These are phyloP conservation scores for Rhagium mordax DNA, from an alignment of 2,888 invertebrate genomes.

Conservation along the genomic window DNA sequence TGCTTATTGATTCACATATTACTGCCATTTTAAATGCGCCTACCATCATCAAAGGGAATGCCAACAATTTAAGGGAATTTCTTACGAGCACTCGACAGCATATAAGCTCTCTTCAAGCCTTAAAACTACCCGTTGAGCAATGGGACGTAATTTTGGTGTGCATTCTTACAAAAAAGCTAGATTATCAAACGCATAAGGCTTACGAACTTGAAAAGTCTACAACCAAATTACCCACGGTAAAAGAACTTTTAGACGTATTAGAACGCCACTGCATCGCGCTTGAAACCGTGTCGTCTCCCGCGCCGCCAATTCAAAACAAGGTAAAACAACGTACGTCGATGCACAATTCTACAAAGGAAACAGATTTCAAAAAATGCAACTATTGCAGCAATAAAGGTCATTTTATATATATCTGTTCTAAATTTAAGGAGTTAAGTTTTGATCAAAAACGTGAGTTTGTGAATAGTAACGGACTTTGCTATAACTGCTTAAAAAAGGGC, in stretches of 20 bases:
- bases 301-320: not conserved
- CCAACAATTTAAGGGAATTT: not conserved
- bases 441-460: constrained; percentile 18
- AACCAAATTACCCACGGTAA: constrained; percentile 1
- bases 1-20: not conserved
- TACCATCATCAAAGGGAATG: not conserved
- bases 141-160: constrained; percentile 9
- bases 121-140: not conserved
- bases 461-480: constrained; percentile 3
- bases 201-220: constrained; percentile 3
- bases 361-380: not conserved
- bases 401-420: constrained; percentile 7
- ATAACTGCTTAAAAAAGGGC: constrained; percentile 16
- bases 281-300: not conserved
- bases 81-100: not conserved
- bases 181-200: not conserved
- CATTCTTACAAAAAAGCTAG: not conserved
- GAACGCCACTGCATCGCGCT: constrained; percentile 3
- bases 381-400: not conserved
- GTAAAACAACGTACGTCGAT: not conserved
- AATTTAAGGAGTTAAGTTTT: constrained; percentile 13
- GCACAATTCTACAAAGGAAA: not conserved
- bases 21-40: not conserved
- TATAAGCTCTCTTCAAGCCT: not conserved
- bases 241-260: too few species aligned